Conservation (phyloP, 2,113 vertebrate species). For the Podilymbus podiceps region DNA sequence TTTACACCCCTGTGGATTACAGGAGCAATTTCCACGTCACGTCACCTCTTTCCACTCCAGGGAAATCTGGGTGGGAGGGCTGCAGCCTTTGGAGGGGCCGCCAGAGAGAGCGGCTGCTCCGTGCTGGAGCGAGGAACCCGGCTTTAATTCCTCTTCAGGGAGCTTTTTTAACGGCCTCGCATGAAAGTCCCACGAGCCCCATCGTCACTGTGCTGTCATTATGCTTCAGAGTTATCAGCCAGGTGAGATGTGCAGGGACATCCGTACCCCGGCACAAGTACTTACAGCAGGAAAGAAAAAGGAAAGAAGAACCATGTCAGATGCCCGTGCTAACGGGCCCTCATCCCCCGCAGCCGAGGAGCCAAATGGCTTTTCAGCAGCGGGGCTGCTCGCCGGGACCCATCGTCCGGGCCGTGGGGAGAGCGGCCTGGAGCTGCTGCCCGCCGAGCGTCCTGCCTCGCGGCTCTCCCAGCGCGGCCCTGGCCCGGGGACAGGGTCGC, state of each 20-base stretch:
- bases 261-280: neutral
- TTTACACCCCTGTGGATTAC: neutral
- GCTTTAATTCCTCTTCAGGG: neutral
- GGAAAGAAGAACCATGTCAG: neutral
- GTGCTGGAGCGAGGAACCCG: fast-evolving
- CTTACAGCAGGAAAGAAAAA: neutral
- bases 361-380: neutral
- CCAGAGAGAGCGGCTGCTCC: neutral
- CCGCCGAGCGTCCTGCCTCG: neutral
- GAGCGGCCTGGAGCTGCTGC: neutral
- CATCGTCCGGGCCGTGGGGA: neutral
- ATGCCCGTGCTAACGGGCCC: neutral
- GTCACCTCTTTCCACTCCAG: neutral
- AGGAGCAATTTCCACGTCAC: neutral
- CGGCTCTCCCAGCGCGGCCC: neutral
- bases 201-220: neutral
- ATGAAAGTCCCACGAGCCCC: neutral
- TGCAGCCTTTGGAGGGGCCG: neutral
- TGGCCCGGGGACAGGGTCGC: fast-evolving
- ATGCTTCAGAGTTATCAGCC: neutral
- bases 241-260: neutral
- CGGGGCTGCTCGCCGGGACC: too few relatives aligned
- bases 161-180: neutral
- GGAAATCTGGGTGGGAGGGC: neutral
- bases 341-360: neutral